Conservation (phyloP, 2,888 invertebrate species). For the Lottia gigantea region DNA sequence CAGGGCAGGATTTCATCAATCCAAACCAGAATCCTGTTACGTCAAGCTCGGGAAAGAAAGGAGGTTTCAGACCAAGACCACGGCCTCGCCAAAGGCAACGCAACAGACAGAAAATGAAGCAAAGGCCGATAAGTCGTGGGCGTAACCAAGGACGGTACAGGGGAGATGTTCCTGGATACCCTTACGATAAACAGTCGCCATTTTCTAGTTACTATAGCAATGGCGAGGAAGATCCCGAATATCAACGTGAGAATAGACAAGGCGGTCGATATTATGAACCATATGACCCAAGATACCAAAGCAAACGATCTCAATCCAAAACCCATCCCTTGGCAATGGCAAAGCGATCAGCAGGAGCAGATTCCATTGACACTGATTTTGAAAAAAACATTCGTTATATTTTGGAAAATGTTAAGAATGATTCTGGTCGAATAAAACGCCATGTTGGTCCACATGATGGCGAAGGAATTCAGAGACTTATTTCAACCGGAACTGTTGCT, state of each 20-base stretch:
- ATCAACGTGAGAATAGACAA: neutral
- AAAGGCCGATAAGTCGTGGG: neutral
- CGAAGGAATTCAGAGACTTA: conserved; percentile 66
- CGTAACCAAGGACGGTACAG: neutral
- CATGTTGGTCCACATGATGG: conserved; percentile 70
- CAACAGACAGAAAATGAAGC: neutral
- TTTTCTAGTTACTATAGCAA: conserved; percentile 10
- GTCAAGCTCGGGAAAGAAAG: no score
- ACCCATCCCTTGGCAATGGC: neutral
- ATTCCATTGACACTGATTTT: neutral
- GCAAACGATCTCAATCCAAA: neutral
- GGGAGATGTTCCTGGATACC: neutral
- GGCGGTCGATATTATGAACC: conserved; percentile 1
- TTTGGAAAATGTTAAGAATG: neutral
- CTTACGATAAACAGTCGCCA: conserved; percentile 4
- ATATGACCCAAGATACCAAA: neutral
- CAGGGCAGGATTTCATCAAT: no score
- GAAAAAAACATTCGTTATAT: neutral
- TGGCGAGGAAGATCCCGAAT: neutral
- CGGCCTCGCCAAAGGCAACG: neutral
- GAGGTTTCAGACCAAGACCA: no score
- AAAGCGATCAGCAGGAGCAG: neutral
- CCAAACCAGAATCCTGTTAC: no score
- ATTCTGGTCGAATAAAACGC: conserved; percentile 36
- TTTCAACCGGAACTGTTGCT: conserved; percentile 70